Conservation (phyloP, 2,888 invertebrate genomes). For the Eurytoma californica region DNA sequence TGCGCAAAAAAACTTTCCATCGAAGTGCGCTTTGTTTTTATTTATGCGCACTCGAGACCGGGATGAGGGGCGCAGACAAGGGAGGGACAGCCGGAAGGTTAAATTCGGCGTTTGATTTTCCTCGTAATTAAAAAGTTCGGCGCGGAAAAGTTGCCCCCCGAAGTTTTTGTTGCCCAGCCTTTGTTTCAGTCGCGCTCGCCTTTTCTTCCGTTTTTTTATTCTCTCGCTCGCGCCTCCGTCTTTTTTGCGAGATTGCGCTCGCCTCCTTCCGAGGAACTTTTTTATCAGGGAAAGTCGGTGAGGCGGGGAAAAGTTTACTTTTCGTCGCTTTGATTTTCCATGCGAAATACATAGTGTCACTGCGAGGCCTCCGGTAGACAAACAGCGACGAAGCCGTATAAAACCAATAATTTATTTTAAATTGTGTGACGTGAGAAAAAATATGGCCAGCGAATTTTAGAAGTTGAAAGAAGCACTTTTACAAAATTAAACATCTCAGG, state of each 20-base stretch:
- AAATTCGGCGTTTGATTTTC: constrained; percentile 48
- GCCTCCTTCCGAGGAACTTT: background rate
- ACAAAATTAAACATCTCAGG: too few relatives aligned
- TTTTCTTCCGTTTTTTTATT: constrained; percentile 2
- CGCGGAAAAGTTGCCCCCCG: background rate
- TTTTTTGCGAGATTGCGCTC: constrained; percentile 13
- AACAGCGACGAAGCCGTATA: too few relatives aligned
- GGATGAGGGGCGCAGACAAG: background rate
- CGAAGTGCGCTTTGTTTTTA: background rate
- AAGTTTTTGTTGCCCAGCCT: constrained; percentile 11
- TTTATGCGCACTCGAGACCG: background rate
- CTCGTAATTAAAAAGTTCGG: constrained; percentile 50
- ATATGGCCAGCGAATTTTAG: too few relatives aligned
- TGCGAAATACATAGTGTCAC: too few relatives aligned
- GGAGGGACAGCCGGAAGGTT: background rate
- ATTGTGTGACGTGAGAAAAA: too few relatives aligned
- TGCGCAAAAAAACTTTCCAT: background rate
- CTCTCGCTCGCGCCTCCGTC: background rate
- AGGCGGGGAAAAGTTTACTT: background rate
- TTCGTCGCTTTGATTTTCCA: background rate
- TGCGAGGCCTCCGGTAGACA: too few relatives aligned
- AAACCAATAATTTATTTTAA: too few relatives aligned
- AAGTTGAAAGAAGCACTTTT: too few relatives aligned
- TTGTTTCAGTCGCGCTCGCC: constrained; percentile 17
- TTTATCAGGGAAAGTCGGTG: background rate